Evolutionary conservation across 2,888 invertebrate species (phyloP).

Genomic region (Thereva nobilitata): DNA sequence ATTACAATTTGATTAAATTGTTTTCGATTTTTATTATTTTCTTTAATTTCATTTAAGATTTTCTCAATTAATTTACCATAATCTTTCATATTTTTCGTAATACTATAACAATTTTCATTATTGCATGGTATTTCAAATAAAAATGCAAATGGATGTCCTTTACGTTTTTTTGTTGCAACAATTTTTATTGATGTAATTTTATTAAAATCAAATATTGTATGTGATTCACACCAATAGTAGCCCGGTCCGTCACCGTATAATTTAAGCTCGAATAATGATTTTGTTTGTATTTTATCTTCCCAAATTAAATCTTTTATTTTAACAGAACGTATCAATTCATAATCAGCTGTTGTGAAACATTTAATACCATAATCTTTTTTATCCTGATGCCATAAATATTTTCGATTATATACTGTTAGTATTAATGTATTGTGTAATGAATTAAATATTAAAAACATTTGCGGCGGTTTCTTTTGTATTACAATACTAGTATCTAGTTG

Average conservation of each 20-base stretch:
- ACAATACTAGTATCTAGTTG: background rate
- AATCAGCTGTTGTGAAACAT: constrained; percentile 65
- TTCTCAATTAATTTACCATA: constrained; percentile 38
- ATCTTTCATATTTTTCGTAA: constrained; percentile 34
- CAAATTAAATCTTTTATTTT: constrained; percentile 56
- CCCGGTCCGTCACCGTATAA: constrained; percentile 62
- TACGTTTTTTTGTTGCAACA: constrained; percentile 57
- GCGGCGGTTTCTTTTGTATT: constrained; percentile 35
- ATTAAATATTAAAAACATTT: constrained; percentile 41
- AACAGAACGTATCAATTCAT: constrained; percentile 60
- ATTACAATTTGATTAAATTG: constrained; percentile 46
- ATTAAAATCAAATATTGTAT: constrained; percentile 60
- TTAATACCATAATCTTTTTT: constrained; percentile 58
- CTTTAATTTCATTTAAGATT: constrained; percentile 37
- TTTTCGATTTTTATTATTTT: constrained; percentile 30
- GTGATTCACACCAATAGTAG: constrained; percentile 70
- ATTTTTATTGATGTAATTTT: constrained; percentile 60
- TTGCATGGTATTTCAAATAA: constrained; percentile 49
- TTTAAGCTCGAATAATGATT: constrained; percentile 60
- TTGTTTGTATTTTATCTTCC: constrained; percentile 48
- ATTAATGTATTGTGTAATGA: constrained; percentile 50
- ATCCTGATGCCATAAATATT: constrained; percentile 60
- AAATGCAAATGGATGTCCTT: constrained; percentile 52
- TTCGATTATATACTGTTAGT: constrained; percentile 63
- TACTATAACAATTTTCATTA: constrained; percentile 27